These are phyloP conservation scores for Champsocephalus esox DNA, from an alignment of 2,797 vertebrate genomes.

Conservation along the genomic window DNA sequence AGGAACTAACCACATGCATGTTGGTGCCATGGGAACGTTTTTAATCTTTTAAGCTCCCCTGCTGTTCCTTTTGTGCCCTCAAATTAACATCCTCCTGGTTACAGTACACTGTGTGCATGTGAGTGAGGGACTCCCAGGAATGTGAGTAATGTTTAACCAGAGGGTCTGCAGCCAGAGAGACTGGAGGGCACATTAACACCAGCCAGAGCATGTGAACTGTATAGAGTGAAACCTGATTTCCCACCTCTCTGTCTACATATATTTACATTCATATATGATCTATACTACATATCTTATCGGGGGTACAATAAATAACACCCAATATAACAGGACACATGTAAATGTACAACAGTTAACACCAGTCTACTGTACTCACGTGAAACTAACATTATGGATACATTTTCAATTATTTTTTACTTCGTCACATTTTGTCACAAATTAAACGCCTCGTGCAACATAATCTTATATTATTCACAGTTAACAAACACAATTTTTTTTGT, in stretches of 20 bases:
- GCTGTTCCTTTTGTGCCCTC: background rate
- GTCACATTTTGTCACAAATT: too few species aligned
- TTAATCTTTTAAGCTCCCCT: background rate
- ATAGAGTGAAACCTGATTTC: too few species aligned
- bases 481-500: too few species aligned
- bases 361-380: too few species aligned
- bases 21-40: slow-evolving; percentile 9
- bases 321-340: too few species aligned
- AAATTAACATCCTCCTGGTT: background rate
- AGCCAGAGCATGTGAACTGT: slow-evolving; percentile 9
- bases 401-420: too few species aligned
- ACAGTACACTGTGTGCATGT: slow-evolving; percentile 15
- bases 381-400: background rate
- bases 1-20: background rate
- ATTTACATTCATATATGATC: background rate
- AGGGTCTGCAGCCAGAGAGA: slow-evolving; percentile 65
- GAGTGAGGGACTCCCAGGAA: slow-evolving; percentile 55
- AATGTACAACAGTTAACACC: too few species aligned
- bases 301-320: background rate
- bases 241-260: background rate
- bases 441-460: too few species aligned
- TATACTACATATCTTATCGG: background rate
- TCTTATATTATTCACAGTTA: too few species aligned
- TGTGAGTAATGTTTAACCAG: slow-evolving; percentile 73
- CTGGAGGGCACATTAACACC: slow-evolving; percentile 57